phyloP scores from a whole-genome alignment of 2,113 vertebrate genomes.

The Dascyllus trimaculatus region DNA sequence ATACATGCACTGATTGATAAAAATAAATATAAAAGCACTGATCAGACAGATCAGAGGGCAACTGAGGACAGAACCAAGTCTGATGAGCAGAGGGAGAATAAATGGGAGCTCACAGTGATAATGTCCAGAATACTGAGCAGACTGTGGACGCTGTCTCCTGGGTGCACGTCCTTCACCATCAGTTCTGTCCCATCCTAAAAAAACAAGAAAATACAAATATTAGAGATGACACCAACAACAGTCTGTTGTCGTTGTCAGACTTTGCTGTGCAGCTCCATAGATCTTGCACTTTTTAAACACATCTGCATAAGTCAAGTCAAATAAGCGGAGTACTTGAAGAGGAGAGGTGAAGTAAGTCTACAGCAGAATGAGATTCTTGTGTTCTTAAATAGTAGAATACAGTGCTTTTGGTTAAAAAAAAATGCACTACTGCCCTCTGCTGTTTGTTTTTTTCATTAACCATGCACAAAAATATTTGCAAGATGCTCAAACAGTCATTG shows the following conservation, averaged over 20 bases:
- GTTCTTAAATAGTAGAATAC: background rate
- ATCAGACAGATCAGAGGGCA: slow-evolving; percentile 9
- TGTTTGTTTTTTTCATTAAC: background rate
- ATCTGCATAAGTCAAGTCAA: background rate
- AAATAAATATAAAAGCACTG: background rate
- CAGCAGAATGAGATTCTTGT: background rate
- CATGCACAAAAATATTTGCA: background rate
- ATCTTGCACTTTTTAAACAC: background rate
- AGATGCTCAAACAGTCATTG: no score
- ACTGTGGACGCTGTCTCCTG: slow-evolving; percentile 96
- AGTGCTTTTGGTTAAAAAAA: background rate
- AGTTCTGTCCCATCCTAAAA: slow-evolving; percentile 92
- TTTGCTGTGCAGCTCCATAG: background rate
- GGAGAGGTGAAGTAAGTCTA: background rate
- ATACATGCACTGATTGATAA: background rate
- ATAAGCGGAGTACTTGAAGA: background rate
- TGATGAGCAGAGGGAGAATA: slow-evolving; percentile 8
- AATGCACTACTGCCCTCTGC: slow-evolving; percentile 1
- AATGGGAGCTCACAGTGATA: slow-evolving; percentile 90
- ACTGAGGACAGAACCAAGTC: slow-evolving; percentile 10
- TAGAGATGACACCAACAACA: slow-evolving; percentile 3
- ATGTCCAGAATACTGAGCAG: slow-evolving; percentile 96
- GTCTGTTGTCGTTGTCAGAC: background rate
- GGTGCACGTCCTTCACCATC: slow-evolving; percentile 93
- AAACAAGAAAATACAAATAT: slow-evolving; percentile 10